Conservation (phyloP, 2,888 invertebrate genomes). For the Apodemia hepburni region DNA sequence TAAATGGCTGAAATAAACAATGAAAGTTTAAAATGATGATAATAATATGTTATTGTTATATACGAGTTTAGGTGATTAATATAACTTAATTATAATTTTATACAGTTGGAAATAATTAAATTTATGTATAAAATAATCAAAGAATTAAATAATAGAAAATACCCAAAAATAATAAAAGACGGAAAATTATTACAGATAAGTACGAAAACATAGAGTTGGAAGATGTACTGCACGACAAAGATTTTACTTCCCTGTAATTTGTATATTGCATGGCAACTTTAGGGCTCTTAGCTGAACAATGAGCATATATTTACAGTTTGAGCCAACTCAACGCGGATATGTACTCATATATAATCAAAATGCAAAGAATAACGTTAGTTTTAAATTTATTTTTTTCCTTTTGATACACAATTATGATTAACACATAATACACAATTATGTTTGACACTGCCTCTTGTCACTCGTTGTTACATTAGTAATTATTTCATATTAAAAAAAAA, state of each 20-base stretch:
- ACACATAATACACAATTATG: too few relatives aligned
- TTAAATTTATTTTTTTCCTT: not conserved
- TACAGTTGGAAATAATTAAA: too few relatives aligned
- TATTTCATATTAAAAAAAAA: too few relatives aligned
- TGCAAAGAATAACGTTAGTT: conserved; percentile 8
- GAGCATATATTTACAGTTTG: conserved; percentile 63
- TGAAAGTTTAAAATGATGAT: too few relatives aligned
- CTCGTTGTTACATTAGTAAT: too few relatives aligned
- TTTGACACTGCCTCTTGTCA: too few relatives aligned
- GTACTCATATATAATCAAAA: conserved; percentile 13
- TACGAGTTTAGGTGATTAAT: too few relatives aligned
- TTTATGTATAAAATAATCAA: too few relatives aligned
- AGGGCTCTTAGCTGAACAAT: conserved; percentile 63
- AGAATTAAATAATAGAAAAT: not conserved
- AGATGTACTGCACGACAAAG: conserved; percentile 39
- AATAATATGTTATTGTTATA: too few relatives aligned
- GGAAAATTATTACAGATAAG: not conserved
- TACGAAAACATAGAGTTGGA: conserved; percentile 19
- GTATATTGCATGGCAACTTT: conserved; percentile 62
- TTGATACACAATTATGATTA: not conserved
- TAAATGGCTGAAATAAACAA: too few relatives aligned
- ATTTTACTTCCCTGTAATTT: conserved; percentile 67
- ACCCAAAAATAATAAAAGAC: not conserved
- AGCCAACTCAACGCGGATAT: conserved; percentile 47
- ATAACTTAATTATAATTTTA: too few relatives aligned